phyloP scores from a whole-genome alignment of 1,140 invertebrate species.

The Drosophila biarmipes region DNA sequence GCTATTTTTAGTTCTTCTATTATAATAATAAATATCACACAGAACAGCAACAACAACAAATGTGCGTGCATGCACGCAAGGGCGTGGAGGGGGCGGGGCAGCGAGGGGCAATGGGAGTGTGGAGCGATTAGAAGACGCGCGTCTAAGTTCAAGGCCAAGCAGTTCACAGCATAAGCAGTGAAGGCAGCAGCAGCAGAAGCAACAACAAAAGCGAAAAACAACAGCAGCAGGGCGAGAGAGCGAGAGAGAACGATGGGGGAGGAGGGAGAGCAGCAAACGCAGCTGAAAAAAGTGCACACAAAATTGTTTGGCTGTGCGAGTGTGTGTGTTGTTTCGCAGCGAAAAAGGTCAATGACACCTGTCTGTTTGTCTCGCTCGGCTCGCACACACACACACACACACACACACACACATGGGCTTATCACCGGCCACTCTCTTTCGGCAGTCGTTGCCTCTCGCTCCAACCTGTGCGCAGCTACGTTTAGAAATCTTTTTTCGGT shows the following conservation, averaged over 20 bases:
- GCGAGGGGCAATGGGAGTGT: conserved; percentile 21
- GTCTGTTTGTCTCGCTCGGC: conserved; percentile 71
- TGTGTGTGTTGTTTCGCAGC: conserved; percentile 51
- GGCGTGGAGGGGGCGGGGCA: not conserved
- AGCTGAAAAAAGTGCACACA: conserved; percentile 67
- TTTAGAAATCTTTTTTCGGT: conserved; percentile 58
- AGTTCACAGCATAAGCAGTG: conserved; percentile 55
- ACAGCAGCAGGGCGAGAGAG: conserved; percentile 17
- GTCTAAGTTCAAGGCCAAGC: conserved; percentile 80
- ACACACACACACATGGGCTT: conserved; percentile 58
- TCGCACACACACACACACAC: conserved; percentile 39
- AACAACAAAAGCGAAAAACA: conserved; percentile 22
- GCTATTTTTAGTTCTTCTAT: too few species aligned
- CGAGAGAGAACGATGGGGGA: not conserved
- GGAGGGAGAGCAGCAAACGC: conserved; percentile 44
- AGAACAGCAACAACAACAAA: conserved; percentile 21
- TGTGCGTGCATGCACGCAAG: conserved; percentile 14
- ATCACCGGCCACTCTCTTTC: conserved; percentile 67
- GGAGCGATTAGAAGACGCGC: conserved; percentile 71
- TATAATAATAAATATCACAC: conserved; percentile 22
- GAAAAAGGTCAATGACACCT: conserved; percentile 82
- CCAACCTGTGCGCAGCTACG: conserved; percentile 48
- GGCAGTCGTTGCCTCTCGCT: conserved; percentile 24
- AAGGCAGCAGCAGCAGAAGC: conserved; percentile 26
- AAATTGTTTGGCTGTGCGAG: conserved; percentile 19